Base-by-base conservation (phyloP, 2,113 vertebrate genomes). In the Semicossyphus pulcher region DNA sequence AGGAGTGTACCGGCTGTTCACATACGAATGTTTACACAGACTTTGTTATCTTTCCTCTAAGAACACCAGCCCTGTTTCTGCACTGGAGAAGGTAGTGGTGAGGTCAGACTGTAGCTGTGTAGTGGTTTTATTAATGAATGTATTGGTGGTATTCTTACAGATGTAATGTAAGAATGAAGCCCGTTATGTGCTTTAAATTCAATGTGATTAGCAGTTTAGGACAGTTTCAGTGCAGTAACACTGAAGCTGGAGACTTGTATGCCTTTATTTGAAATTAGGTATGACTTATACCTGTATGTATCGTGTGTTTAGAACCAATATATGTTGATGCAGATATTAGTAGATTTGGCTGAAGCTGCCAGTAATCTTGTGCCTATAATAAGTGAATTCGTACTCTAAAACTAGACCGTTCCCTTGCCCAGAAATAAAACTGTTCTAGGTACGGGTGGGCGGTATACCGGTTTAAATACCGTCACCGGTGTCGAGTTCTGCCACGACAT, bases 1-100 rank as follows among this genome's bases (percentile, higher is more conserved):
- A n/a, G 76, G 65, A 61, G 75, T 73, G 62, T 51, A 57, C 65
- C 92, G 83, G 88, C 89, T 90, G 88, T 81, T 86, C 89, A 90
- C 84, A 90, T 56, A 86, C 1, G 41, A 51, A 28, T 76, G 87
- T 92, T 90, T 91, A 79, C 90, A 78, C 64, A 89, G 74, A 67
- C 72, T 78, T 23, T 73, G 71, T 61, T 39, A 77, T 78, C 66
- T 64, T 69, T 57, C 58, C 59, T 76, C 29, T 26, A 66, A 70
- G 21, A 78, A 31, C 76, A 65, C 64, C 54, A 65, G 31, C 41
- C 57, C 52, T 36, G 52, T 63, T 59, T 70, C 44, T 76, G 36
- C 58, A 45, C 60, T 48, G 69, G 16, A 57, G 14, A 34, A 45
- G 21, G 63, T 7, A 25, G 45, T 2, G 11, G 20, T 29, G 10